Evolutionary conservation across 2,113 vertebrate species (phyloP).

Genomic region (Pheucticus melanocephalus): DNA sequence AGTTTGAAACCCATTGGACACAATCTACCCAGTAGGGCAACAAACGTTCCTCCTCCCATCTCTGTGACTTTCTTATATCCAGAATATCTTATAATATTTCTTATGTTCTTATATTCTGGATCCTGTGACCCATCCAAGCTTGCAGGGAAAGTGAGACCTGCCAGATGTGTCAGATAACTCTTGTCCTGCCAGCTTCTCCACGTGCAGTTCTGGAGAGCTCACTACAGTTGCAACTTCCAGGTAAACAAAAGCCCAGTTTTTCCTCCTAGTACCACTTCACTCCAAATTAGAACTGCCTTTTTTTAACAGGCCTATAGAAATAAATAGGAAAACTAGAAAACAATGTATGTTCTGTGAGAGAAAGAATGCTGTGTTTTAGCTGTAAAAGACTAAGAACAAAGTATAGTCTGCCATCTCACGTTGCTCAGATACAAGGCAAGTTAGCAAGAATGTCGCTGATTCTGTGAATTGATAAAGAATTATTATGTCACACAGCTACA

Average conservation of each 20-base stretch:
- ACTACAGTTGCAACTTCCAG: background rate
- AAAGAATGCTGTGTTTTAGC: background rate
- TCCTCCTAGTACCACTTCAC: background rate
- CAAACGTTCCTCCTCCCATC: background rate
- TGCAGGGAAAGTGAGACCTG: background rate
- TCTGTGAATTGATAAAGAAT: background rate
- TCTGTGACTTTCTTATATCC: background rate
- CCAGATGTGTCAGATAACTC: background rate
- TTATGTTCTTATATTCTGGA: background rate
- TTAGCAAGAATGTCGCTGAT: background rate
- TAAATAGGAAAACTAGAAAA: background rate
- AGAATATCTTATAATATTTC: background rate
- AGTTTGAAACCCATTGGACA: background rate
- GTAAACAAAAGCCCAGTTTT: background rate
- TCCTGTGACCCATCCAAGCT: background rate
- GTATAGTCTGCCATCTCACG: accelerated
- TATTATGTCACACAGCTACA: background rate
- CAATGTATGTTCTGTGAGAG: background rate
- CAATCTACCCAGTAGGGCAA: background rate
- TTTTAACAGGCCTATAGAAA: background rate
- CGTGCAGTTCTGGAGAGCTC: background rate
- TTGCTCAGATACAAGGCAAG: background rate
- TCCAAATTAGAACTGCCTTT: background rate
- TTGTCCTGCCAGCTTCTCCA: background rate
- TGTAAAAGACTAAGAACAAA: background rate